phyloP scores from a whole-genome alignment of 37 sponge, comb jelly and placozoan genomes.

The Lycopodina hypogea region DNA sequence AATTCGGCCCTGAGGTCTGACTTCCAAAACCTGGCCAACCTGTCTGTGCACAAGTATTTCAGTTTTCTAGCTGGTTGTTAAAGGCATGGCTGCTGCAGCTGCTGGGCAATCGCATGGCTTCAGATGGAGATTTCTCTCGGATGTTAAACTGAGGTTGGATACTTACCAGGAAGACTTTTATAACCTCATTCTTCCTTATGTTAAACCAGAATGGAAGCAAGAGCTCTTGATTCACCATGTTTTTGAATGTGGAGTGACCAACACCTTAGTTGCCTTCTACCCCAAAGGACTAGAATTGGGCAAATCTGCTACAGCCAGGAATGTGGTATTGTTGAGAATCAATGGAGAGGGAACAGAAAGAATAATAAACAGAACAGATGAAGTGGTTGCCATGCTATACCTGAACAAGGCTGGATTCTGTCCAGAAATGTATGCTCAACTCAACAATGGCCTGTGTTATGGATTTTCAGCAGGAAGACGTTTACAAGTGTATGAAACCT shows the following conservation, averaged over 20 bases:
- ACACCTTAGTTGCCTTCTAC: slow-evolving; percentile 50
- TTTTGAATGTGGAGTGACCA: slow-evolving; percentile 53
- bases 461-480: slow-evolving; percentile 51
- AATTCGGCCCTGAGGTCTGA: too few species aligned
- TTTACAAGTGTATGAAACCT: slow-evolving; percentile 35
- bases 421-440: slow-evolving; percentile 38
- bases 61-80: too few species aligned
- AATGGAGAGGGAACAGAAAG: slow-evolving; percentile 72
- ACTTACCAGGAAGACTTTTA: slow-evolving; percentile 18
- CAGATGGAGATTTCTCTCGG: neutral
- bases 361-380: slow-evolving; percentile 53
- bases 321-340: slow-evolving; percentile 55
- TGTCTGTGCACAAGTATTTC: too few species aligned
- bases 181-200: slow-evolving; percentile 6
- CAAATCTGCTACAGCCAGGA: neutral
- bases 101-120: neutral
- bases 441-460: slow-evolving; percentile 66
- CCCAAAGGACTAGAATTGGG: neutral
- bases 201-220: slow-evolving; percentile 25
- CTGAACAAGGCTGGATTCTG: slow-evolving; percentile 24
- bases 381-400: slow-evolving; percentile 23
- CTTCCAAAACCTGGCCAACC: too few species aligned
- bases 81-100: neutral
- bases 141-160: neutral
- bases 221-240: neutral